These are phyloP conservation scores for Pygoscelis adeliae DNA, from an alignment of 2,113 vertebrate genomes.

Conservation along the genomic window DNA sequence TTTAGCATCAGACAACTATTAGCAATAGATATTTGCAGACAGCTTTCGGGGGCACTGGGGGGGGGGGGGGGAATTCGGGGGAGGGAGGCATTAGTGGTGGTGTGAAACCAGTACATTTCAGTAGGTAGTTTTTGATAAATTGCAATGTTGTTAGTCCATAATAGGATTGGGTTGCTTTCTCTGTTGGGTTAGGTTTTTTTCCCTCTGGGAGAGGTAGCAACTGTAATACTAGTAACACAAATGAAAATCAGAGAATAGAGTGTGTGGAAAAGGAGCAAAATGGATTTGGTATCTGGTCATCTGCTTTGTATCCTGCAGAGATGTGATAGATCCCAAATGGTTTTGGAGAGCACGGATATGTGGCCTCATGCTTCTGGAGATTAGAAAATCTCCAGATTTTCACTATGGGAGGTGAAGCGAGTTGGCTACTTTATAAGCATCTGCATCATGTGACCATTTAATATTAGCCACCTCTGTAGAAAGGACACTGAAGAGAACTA, in stretches of 20 bases:
- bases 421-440: not conserved
- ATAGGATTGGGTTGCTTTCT: not conserved
- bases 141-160: not conserved
- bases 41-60: not conserved
- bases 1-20: not conserved
- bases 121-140: not conserved
- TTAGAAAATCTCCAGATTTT: not conserved
- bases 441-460: not conserved
- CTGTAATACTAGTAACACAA: not conserved
- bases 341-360: not conserved
- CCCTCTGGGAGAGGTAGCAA: not conserved
- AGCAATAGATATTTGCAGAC: not conserved
- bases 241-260: not conserved
- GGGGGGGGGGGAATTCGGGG: accelerated
- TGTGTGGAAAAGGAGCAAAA: not conserved
- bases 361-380: not conserved
- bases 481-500: not conserved
- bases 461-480: not conserved
- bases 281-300: not conserved
- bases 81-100: accelerated
- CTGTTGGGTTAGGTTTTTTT: not conserved
- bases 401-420: not conserved
- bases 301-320: not conserved
- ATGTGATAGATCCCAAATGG: not conserved
- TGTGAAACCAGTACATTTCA: not conserved